phyloP scores from a whole-genome alignment of 2,888 invertebrate genomes.

The Tanypteryx hageni region DNA sequence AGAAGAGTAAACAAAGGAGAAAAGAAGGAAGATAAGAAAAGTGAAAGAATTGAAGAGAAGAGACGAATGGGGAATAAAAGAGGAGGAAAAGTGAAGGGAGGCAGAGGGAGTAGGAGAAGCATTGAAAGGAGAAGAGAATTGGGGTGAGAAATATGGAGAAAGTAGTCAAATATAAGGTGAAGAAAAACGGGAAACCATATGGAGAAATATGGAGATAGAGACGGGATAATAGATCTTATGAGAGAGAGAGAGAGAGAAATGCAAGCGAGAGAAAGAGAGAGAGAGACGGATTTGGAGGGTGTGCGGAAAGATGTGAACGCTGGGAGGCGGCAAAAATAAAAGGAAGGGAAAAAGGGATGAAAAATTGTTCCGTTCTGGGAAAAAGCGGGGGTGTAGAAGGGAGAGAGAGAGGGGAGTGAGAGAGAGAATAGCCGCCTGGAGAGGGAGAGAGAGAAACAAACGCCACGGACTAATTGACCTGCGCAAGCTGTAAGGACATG shows the following conservation, averaged over 20 bases:
- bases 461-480: not conserved
- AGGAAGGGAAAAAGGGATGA: not conserved
- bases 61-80: too few relatives aligned
- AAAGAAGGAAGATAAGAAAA: too few relatives aligned
- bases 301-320: not conserved
- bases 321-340: not conserved
- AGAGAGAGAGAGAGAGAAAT: not conserved
- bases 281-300: too few relatives aligned
- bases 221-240: not conserved
- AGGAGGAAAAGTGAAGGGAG: not conserved
- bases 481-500: not conserved
- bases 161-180: not conserved
- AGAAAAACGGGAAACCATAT: not conserved
- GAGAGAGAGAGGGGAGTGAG: conserved; percentile 32
- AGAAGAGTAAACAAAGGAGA: too few relatives aligned
- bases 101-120: not conserved
- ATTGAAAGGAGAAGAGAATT: not conserved
- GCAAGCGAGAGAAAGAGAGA: not conserved
- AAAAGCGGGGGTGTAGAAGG: not conserved
- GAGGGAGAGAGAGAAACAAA: not conserved
- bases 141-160: too few relatives aligned
- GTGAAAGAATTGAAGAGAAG: too few relatives aligned
- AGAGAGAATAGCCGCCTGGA: conserved; percentile 13
- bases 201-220: not conserved
- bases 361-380: not conserved